Evolutionary conservation across 2,888 invertebrate genomes (phyloP).

Genomic region (Hedychridium roseum): DNA sequence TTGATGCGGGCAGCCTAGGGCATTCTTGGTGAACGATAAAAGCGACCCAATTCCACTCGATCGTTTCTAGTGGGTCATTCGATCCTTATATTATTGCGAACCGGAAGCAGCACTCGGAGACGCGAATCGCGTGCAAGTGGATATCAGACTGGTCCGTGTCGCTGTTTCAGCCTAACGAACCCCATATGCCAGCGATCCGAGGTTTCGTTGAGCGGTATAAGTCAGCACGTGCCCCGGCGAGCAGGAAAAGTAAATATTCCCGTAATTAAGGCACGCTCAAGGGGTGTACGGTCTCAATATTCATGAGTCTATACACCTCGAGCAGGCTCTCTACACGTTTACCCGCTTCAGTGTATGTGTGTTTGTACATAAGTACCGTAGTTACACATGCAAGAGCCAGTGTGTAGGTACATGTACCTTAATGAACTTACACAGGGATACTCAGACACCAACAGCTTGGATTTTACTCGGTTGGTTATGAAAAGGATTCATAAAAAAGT

Average conservation of each 20-base stretch:
- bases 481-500: no score
- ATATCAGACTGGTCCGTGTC: conserved; percentile 20
- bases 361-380: no score
- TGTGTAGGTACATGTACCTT: no score
- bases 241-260: conserved; percentile 26
- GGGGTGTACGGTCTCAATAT: conserved; percentile 23
- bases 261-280: conserved; percentile 19
- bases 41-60: no score
- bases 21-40: no score
- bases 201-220: conserved; percentile 29
- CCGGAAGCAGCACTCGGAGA: conserved; percentile 26
- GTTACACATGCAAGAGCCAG: no score
- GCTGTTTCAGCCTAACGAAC: conserved; percentile 15
- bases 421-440: no score
- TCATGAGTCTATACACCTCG: conserved; percentile 31
- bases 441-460: no score
- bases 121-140: conserved; percentile 25
- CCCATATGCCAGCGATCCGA: background rate
- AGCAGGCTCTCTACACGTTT: background rate
- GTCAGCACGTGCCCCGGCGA: conserved; percentile 18
- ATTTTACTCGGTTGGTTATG: no score
- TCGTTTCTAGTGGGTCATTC: conserved; percentile 27
- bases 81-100: conserved; percentile 26
- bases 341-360: no score
- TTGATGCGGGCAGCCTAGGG: no score